phyloP scores from a whole-genome alignment of 2,797 vertebrate genomes.

The Tiaroga cobitis region DNA sequence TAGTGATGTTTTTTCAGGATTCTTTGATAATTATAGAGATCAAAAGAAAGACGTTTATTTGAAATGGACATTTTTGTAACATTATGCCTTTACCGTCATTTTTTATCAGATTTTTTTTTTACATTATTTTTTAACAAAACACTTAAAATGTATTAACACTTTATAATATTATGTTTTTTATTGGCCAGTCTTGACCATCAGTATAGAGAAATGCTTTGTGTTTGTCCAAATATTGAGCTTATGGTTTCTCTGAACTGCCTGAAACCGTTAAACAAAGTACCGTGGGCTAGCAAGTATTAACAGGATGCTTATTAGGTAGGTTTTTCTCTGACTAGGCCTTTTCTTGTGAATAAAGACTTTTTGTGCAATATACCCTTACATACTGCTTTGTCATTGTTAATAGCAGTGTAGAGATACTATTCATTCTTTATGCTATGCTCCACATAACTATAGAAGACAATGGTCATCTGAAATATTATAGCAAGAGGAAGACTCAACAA shows the following conservation, averaged over 20 bases:
- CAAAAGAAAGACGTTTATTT: not conserved
- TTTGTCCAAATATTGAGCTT: slow-evolving; percentile 61
- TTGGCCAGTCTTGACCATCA: slow-evolving; percentile 5
- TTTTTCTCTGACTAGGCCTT: not conserved
- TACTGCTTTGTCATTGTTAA: slow-evolving; percentile 17
- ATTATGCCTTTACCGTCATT: not conserved
- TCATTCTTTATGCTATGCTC: slow-evolving; percentile 4
- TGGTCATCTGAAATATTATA: not conserved
- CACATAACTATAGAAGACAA: slow-evolving; percentile 7
- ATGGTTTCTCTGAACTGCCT: slow-evolving; percentile 59
- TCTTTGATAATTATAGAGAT: not conserved
- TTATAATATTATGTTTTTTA: not conserved
- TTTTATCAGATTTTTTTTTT: no score
- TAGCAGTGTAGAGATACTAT: slow-evolving; percentile 12
- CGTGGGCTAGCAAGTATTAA: not conserved
- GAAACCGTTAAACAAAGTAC: slow-evolving; percentile 6
- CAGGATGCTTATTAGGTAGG: not conserved
- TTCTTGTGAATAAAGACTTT: slow-evolving; percentile 44
- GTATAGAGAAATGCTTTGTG: slow-evolving; percentile 52
- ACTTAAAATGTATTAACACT: not conserved
- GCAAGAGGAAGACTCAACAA: slow-evolving; percentile 7
- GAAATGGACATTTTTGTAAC: not conserved
- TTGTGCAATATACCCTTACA: slow-evolving; percentile 53
- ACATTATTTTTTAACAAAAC: not conserved
- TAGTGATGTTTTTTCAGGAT: not conserved